A percentile compares a stretch with the other conserved stretches of the same genome.
Evolutionary conservation across 2,888 invertebrate genomes (phyloP).

Genomic region (Amiota mariae): DNA sequence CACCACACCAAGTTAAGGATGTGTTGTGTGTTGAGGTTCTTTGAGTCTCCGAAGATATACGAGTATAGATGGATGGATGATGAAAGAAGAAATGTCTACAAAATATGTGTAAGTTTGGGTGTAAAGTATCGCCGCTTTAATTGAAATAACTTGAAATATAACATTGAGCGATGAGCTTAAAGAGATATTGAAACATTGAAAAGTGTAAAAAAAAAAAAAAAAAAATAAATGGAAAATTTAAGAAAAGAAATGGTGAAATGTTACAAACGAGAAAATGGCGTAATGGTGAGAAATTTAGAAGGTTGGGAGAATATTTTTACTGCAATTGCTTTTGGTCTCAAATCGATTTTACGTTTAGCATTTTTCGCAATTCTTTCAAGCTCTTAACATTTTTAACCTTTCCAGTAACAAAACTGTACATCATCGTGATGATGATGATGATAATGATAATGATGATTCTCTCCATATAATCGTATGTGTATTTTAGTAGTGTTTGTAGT

Average conservation of each 20-base stretch:
- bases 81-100: too few relatives aligned
- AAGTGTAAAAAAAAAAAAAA: not conserved
- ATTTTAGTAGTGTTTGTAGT: not conserved
- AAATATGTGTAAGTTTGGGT: too few relatives aligned
- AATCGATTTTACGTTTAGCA: constrained; percentile 65
- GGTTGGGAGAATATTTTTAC: not conserved
- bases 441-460: too few relatives aligned
- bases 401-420: not conserved
- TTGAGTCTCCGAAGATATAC: too few relatives aligned
- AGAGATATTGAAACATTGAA: not conserved
- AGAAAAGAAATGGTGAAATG: not conserved
- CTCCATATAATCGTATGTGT: not conserved
- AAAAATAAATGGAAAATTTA: not conserved
- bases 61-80: too few relatives aligned
- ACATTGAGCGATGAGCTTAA: constrained; percentile 8
- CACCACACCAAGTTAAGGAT: too few relatives aligned
- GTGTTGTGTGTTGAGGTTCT: too few relatives aligned
- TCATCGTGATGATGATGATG: not conserved
- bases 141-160: constrained; percentile 23
- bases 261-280: too few relatives aligned
- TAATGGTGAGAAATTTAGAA: not conserved
- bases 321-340: constrained; percentile 12
- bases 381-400: constrained; percentile 17
- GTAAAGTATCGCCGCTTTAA: not conserved
- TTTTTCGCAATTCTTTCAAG: constrained; percentile 50